phyloP scores from a whole-genome alignment of 2,113 vertebrate species.

The Cyprinus carpio region DNA sequence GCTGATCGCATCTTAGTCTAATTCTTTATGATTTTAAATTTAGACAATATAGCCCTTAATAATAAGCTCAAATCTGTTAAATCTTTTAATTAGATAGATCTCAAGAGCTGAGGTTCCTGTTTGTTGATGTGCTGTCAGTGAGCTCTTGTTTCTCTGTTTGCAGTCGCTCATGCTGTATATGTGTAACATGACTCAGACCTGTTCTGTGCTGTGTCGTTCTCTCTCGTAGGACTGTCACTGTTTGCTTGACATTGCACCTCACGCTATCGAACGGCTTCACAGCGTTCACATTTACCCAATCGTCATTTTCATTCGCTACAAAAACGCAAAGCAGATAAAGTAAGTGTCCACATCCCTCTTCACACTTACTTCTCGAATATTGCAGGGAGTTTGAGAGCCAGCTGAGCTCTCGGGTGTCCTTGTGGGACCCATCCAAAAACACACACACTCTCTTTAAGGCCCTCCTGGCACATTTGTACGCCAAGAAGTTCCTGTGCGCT shows the following conservation, averaged over 20 bases:
- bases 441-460: neutral
- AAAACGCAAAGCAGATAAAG: constrained; percentile 99
- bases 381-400: neutral
- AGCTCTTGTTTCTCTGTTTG: constrained; percentile 32
- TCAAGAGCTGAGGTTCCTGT: neutral
- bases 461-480: neutral
- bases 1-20: too few species aligned
- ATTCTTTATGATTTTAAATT: constrained; percentile 5
- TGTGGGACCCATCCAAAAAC: neutral
- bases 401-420: constrained; percentile 17
- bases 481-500: neutral
- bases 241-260: constrained; percentile 93
- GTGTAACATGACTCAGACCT: constrained; percentile 41
- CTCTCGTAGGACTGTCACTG: constrained; percentile 92
- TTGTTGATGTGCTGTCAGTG: neutral
- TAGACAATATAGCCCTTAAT: neutral
- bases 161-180: neutral
- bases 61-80: neutral
- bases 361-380: neutral
- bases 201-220: constrained; percentile 41
- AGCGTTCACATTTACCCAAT: constrained; percentile 97
- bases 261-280: constrained; percentile 96
- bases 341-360: constrained; percentile 74
- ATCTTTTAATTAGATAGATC: neutral
- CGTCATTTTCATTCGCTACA: constrained; percentile 97